phyloP scores from a whole-genome alignment of 1,140 invertebrate genomes.

The Stegodyphus dumicola region DNA sequence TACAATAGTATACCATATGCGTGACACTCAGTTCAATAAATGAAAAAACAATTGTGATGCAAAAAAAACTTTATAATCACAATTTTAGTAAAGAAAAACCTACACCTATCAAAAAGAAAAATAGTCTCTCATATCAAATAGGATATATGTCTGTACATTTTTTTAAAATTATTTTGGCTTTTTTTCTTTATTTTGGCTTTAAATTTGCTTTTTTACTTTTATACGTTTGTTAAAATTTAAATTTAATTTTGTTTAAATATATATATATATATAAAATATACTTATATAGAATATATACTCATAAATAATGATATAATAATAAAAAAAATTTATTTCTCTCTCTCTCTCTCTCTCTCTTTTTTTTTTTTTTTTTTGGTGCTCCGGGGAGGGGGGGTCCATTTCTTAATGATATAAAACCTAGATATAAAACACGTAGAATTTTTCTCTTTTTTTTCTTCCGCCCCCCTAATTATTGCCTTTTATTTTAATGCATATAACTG shows the following conservation, averaged over 20 bases:
- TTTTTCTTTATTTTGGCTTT: too few species aligned
- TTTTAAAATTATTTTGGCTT: too few species aligned
- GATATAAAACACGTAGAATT: slow-evolving; percentile 49
- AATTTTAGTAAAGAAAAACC: not conserved
- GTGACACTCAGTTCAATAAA: too few species aligned
- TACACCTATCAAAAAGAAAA: slow-evolving; percentile 10
- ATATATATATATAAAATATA: too few species aligned
- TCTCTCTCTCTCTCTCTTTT: not conserved
- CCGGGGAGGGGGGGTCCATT: too few species aligned
- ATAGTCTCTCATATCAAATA: not conserved
- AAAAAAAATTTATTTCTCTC: not conserved
- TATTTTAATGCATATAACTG: slow-evolving; percentile 12
- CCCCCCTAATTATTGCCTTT: slow-evolving; percentile 10
- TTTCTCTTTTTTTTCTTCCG: slow-evolving; percentile 34
- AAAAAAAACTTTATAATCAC: not conserved
- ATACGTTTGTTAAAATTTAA: too few species aligned
- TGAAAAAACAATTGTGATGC: not conserved
- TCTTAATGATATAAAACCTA: not conserved
- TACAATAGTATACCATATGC: too few species aligned
- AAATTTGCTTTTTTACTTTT: too few species aligned
- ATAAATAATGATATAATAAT: not conserved
- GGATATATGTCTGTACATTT: not conserved
- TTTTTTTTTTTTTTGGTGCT: slow-evolving; percentile 44
- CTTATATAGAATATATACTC: not conserved
- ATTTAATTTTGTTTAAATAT: too few species aligned